Conservation (phyloP, 2,113 vertebrate species). For the Bettongia penicillata region DNA sequence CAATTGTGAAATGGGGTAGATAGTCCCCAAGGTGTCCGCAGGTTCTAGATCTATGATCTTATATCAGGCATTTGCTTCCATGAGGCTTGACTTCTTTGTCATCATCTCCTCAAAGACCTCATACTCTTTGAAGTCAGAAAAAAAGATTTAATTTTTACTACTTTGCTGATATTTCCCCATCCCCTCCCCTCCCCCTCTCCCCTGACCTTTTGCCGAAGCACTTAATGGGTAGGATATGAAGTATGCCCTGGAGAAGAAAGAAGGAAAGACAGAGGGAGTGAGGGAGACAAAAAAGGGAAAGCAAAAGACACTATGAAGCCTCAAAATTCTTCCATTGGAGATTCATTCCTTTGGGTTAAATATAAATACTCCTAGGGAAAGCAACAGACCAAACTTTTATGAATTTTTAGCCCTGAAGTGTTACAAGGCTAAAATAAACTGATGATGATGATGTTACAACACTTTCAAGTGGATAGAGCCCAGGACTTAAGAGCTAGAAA, state of each 20-base stretch:
- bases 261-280: neutral
- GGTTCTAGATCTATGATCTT: neutral
- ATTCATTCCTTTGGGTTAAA: neutral
- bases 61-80: neutral
- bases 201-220: neutral
- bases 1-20: neutral
- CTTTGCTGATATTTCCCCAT: neutral
- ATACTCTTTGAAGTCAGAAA: neutral
- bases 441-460: neutral
- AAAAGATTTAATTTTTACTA: neutral
- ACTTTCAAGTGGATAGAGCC: neutral
- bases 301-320: neutral
- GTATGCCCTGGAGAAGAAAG: neutral
- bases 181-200: rapidly evolving
- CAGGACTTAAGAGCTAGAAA: neutral
- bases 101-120: neutral
- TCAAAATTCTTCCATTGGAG: neutral
- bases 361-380: neutral
- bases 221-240: neutral
- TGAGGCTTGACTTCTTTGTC: neutral
- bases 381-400: neutral
- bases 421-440: neutral
- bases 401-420: neutral
- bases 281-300: neutral
- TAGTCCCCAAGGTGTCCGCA: neutral